phyloP scores from a whole-genome alignment of 2,797 vertebrate species.

The Anisognathus igniventris region DNA sequence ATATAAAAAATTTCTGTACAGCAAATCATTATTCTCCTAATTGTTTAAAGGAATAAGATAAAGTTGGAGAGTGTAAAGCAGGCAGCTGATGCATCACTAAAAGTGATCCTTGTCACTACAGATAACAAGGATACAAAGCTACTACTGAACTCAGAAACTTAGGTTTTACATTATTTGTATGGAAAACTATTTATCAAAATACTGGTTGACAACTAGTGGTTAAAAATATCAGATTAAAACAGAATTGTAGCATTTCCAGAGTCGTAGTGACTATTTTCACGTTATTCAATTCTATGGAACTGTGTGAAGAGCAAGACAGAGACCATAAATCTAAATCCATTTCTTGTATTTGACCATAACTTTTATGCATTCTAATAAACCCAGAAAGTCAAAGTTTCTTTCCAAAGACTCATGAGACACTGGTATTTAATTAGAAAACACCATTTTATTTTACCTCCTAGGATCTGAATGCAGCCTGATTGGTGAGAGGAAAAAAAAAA shows the following conservation, averaged over 20 bases:
- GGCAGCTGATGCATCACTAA: neutral
- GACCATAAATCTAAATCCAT: neutral
- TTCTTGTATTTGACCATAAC: neutral
- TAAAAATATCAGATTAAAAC: neutral
- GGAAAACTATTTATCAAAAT: neutral
- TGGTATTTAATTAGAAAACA: neutral
- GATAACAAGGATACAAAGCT: neutral
- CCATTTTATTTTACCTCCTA: neutral
- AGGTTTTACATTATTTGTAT: neutral
- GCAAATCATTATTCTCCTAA: neutral
- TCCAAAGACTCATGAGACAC: neutral
- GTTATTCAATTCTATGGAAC: neutral
- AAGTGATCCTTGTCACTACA: neutral
- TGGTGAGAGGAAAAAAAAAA: neutral
- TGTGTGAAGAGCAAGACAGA: neutral
- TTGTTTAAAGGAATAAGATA: neutral
- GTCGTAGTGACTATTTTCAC: neutral
- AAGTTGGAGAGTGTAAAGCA: neutral
- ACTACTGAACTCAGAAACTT: neutral
- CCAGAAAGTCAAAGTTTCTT: neutral
- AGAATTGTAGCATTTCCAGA: neutral
- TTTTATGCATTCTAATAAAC: neutral
- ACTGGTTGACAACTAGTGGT: neutral
- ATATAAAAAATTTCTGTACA: neutral
- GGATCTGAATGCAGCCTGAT: neutral